Evolutionary conservation across 2,888 invertebrate species (phyloP).

Genomic region (Pelosia muscerda): DNA sequence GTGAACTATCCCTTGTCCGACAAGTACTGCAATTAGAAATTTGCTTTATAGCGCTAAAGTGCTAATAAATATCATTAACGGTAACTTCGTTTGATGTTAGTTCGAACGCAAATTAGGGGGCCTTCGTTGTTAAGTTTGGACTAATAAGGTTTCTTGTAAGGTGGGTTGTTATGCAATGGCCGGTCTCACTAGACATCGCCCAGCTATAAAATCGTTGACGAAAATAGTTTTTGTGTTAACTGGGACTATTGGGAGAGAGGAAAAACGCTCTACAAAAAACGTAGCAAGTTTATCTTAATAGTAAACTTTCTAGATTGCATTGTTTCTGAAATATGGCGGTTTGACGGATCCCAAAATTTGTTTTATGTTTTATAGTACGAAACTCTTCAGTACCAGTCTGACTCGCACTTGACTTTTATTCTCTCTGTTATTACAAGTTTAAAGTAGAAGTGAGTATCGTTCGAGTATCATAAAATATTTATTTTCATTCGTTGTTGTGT

Average conservation of each 20-base stretch:
- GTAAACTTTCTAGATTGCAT: too few species aligned
- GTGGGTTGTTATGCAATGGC: not conserved
- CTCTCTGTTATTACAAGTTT: not conserved
- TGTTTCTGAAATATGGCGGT: not conserved
- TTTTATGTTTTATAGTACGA: not conserved
- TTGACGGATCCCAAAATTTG: not conserved
- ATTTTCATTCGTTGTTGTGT: constrained; percentile 45
- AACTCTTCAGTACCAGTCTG: not conserved
- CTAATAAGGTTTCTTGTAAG: not conserved
- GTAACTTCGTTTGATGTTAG: constrained; percentile 8
- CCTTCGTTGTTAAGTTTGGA: not conserved
- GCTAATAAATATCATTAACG: constrained; percentile 74
- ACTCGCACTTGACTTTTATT: not conserved
- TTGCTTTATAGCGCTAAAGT: constrained; percentile 72
- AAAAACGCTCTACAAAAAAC: not conserved
- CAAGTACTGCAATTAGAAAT: constrained; percentile 76
- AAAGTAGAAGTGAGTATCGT: not conserved
- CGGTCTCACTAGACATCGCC: not conserved
- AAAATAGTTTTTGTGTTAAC: not conserved
- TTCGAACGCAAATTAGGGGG: not conserved
- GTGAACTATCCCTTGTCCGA: constrained; percentile 75
- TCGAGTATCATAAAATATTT: not conserved
- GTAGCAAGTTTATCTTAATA: too few species aligned
- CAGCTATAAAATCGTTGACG: not conserved
- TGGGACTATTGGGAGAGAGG: not conserved